Conservation (phyloP, 2,797 vertebrate genomes). For the Octomys mimax region DNA sequence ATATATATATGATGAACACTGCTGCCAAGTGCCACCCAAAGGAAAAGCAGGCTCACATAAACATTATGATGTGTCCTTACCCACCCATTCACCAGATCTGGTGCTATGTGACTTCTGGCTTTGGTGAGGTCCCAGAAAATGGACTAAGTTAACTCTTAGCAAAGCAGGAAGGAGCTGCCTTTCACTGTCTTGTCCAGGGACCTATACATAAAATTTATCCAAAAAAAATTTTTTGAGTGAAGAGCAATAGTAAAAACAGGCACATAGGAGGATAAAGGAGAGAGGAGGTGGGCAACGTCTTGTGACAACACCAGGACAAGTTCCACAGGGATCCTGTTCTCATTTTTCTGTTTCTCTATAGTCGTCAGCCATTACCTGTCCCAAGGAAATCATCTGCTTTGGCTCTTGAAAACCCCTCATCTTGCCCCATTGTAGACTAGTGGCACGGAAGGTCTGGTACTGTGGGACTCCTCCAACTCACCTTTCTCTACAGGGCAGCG, state of each 20-base stretch:
- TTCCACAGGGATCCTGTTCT: neutral
- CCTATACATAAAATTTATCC: neutral
- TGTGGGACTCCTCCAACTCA: neutral
- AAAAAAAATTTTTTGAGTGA: neutral
- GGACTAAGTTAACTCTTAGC: neutral
- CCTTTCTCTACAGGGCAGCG: neutral
- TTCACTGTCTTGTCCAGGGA: neutral
- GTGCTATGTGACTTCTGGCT: neutral
- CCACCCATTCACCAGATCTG: neutral
- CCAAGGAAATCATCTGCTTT: neutral
- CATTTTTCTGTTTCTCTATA: neutral
- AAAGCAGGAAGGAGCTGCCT: neutral
- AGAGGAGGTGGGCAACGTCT: neutral
- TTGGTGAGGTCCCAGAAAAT: neutral
- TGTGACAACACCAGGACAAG: neutral
- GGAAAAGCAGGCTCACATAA: neutral
- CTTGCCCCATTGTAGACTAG: neutral
- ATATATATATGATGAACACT: neutral
- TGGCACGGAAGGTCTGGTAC: neutral
- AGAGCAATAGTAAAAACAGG: conserved; percentile 31
- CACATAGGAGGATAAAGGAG: neutral
- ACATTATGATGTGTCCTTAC: neutral
- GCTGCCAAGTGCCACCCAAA: neutral
- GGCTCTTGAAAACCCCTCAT: neutral
- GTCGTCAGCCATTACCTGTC: neutral